These are phyloP conservation scores for Etheostoma perlongum DNA, from an alignment of 2,797 vertebrate species.

Conservation along the genomic window DNA sequence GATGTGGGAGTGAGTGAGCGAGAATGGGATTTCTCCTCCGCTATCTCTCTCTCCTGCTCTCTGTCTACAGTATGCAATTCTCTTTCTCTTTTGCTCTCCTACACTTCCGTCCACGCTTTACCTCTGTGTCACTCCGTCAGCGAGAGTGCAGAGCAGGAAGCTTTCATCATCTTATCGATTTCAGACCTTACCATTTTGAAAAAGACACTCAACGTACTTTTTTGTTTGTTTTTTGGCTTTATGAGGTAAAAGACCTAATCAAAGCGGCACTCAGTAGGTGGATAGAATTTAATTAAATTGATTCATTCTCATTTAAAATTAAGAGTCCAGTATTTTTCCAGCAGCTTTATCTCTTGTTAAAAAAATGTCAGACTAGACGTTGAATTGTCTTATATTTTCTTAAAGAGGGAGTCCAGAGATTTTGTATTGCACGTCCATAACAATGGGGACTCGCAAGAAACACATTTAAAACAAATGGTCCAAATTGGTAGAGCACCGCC, in stretches of 20 bases:
- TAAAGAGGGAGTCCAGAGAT: background rate
- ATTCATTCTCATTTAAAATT: background rate
- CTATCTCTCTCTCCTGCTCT: conserved; percentile 52
- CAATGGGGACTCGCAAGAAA: background rate
- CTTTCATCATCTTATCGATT: conserved; percentile 36
- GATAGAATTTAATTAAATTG: background rate
- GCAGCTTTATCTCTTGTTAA: background rate
- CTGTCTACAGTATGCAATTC: conserved; percentile 42
- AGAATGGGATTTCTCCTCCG: conserved; percentile 74
- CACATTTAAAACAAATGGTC: background rate
- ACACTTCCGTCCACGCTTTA: conserved; percentile 71
- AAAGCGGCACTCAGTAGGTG: background rate
- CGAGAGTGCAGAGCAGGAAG: conserved; percentile 46
- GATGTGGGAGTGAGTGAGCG: conserved; percentile 86
- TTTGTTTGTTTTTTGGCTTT: background rate
- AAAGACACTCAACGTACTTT: background rate
- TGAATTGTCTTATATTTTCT: background rate
- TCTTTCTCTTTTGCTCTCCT: conserved; percentile 52
- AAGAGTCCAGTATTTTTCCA: background rate
- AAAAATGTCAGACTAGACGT: background rate
- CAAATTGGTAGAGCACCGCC: background rate
- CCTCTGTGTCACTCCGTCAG: conserved; percentile 47
- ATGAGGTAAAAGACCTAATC: background rate
- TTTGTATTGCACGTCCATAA: background rate
- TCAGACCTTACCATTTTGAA: background rate